Conservation (phyloP, 1,140 invertebrate genomes). For the Drosophila burlai region DNA sequence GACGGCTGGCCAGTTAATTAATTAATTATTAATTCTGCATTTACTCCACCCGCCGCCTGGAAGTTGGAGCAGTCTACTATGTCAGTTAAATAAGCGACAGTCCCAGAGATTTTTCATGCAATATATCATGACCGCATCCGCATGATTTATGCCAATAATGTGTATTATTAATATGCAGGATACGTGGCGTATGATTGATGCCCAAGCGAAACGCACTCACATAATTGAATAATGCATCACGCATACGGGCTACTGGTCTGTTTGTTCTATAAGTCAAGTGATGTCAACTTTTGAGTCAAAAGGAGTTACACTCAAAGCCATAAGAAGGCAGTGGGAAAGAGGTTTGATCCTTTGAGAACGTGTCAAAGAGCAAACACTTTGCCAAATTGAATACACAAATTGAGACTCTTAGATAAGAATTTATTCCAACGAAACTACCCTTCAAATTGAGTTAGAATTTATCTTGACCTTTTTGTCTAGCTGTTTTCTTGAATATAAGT, state of each 20-base stretch:
- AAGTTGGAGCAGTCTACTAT: not conserved
- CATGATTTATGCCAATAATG: conserved; percentile 67
- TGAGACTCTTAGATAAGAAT: not conserved
- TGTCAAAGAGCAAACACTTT: conserved; percentile 10
- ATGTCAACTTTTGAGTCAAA: conserved; percentile 29
- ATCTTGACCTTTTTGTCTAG: not conserved
- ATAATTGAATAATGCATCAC: conserved; percentile 49
- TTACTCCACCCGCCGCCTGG: conserved; percentile 22
- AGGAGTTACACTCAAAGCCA: conserved; percentile 6
- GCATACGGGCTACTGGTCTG: not conserved
- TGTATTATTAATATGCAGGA: conserved; percentile 70
- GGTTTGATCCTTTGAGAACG: not conserved
- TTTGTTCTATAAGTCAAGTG: conserved; percentile 45
- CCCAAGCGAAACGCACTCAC: conserved; percentile 27
- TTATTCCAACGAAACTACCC: not conserved
- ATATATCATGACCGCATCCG: conserved; percentile 13
- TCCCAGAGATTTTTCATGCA: conserved; percentile 41
- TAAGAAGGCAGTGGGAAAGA: not conserved
- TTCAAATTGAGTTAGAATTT: conserved; percentile 11
- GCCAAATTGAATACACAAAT: conserved; percentile 22
- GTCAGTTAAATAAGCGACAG: conserved; percentile 23
- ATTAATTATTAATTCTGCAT: conserved; percentile 60
- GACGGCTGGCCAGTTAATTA: conserved; percentile 29
- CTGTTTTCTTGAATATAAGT: not conserved
- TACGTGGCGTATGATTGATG: conserved; percentile 70